Percentiles rank a stretch among this genome's conserved stretches.
Evolutionary conservation across 2,797 vertebrate genomes (phyloP).

Genomic region (Potorous gilbertii): DNA sequence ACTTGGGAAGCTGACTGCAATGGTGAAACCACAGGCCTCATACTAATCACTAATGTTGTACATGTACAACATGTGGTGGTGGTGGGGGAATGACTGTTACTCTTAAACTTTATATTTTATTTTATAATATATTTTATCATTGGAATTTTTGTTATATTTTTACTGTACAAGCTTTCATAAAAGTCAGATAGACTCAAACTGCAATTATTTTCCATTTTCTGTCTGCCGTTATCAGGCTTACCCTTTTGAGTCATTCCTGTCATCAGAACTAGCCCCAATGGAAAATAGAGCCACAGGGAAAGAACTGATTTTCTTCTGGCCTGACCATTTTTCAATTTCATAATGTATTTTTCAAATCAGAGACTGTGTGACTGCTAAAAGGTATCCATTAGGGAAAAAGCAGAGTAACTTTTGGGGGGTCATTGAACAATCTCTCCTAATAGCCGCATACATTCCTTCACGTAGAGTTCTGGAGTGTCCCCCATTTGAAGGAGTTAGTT

Average conservation of each 20-base stretch:
- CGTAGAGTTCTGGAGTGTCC: neutral
- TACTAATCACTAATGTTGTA: too few species aligned
- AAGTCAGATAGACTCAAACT: neutral
- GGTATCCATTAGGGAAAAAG: neutral
- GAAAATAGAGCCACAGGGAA: neutral
- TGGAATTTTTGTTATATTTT: too few species aligned
- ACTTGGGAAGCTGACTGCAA: too few species aligned
- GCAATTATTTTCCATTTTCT: neutral
- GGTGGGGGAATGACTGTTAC: too few species aligned
- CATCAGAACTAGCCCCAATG: too few species aligned
- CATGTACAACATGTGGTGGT: too few species aligned
- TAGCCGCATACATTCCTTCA: neutral
- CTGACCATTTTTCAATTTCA: neutral
- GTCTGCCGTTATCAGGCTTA: neutral
- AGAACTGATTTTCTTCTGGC: neutral
- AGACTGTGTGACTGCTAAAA: neutral
- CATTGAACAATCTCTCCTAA: neutral
- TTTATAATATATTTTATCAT: too few species aligned
- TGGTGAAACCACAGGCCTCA: too few species aligned
- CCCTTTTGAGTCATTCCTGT: constrained; percentile 7
- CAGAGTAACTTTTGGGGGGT: neutral
- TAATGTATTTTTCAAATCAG: neutral
- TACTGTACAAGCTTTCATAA: constrained; percentile 1
- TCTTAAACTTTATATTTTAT: neutral
- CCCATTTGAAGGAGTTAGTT: neutral